Evolutionary conservation across 1,140 invertebrate species (phyloP), one percentile per base, ranked within the genome.

Genomic region (Nephotettix cincticeps): DNA sequence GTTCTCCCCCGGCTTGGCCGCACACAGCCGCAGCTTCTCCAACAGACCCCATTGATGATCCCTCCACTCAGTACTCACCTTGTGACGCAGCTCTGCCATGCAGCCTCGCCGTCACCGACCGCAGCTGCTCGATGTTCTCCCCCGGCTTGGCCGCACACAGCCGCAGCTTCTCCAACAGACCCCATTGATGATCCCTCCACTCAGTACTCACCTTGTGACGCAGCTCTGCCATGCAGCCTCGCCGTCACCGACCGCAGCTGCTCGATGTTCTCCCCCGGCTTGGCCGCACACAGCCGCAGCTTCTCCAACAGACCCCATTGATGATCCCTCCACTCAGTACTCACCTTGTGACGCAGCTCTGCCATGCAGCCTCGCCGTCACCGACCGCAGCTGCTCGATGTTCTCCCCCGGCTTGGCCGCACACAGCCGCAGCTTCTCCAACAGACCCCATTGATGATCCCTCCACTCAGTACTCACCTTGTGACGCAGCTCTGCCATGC

Each of bases 111-210:
- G 79, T 77, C 68, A 84, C 79, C 29, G 80, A 80, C 25, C 84
- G 80, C 68, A 86, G 81, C 19, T 81, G 79, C 69, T 86, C 85
- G 4, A 80, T 77, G 74, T 81, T 79, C 72, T 86, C 85, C n/a
- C 0, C 36, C 32, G 32, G n/a, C n/a, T n/a, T 4, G 4, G 32
- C 32, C 32, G 14, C 4, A 14, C 4, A 6, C 14, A 6, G 4
- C 4, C 4, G 32, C 14, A 36, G 14, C 4, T 6, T 36, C 4
- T 36, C 32, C n/a, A n/a, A 36, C 32, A 36, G 14, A 14, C 4
- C 32, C 14, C 14, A 36, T 4, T 6, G 14, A 6, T 36, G 14
- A 14, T 36, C 14, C 32, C 32, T 6, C 14, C 14, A 36, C 4
- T 36, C 14, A 6, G 32, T 61, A 67, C 71, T 56, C 47, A 75